A percentile compares a stretch with the other conserved stretches of the same genome.
Evolutionary conservation across 2,888 invertebrate species (phyloP).

Genomic region (Eulithis testata): DNA sequence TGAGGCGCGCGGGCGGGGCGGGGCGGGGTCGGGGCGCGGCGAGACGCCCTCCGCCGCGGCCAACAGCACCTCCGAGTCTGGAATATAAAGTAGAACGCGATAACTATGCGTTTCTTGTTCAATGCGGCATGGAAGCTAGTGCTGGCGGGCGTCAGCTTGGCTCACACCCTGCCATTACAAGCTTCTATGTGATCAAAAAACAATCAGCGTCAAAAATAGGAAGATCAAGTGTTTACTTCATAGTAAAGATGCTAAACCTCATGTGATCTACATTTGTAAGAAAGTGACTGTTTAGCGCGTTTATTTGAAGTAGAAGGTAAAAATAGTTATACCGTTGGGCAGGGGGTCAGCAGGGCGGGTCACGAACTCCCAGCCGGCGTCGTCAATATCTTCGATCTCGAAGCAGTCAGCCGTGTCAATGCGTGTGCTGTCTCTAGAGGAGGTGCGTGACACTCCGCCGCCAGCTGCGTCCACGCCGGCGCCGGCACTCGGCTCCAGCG

Average conservation of each 20-base stretch:
- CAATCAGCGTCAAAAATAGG: too few relatives aligned
- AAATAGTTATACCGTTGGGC: conserved; percentile 52
- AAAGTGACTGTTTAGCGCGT: too few relatives aligned
- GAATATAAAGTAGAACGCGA: neutral
- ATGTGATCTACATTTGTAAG: too few relatives aligned
- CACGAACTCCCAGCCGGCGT: conserved; percentile 80
- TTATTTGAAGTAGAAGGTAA: neutral
- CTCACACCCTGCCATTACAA: too few relatives aligned
- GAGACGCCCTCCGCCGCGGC: conserved; percentile 43
- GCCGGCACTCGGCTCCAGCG: conserved; percentile 16
- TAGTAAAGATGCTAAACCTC: too few relatives aligned
- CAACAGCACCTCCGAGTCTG: conserved; percentile 70
- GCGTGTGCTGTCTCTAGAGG: conserved; percentile 47
- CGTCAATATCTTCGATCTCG: conserved; percentile 81
- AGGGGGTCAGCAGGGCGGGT: conserved; percentile 60
- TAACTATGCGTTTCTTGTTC: too few relatives aligned
- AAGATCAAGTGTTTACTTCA: too few relatives aligned
- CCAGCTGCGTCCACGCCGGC: conserved; percentile 36
- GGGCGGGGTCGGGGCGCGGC: conserved; percentile 16
- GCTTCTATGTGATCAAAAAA: too few relatives aligned
- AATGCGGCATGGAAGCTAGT: neutral
- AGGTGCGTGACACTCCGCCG: conserved; percentile 36
- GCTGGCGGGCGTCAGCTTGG: too few relatives aligned
- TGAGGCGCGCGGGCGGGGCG: conserved; percentile 20
- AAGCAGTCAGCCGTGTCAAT: conserved; percentile 81